These are phyloP conservation scores for Eriocheir sinensis DNA, from an alignment of 1,140 invertebrate species.

Conservation along the genomic window DNA sequence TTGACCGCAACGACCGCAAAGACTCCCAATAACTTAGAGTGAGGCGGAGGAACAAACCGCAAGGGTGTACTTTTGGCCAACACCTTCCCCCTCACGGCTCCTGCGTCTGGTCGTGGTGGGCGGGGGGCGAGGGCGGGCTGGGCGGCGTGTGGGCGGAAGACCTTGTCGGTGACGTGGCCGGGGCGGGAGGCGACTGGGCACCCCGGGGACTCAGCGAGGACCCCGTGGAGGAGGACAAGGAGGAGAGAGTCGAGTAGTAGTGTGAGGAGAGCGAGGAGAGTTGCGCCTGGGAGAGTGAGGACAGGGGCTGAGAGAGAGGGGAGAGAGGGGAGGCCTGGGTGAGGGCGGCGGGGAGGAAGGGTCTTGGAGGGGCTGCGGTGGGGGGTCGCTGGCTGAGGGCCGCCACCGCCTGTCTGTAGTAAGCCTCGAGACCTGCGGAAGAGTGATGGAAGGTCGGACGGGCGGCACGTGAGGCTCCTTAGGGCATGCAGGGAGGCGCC, in stretches of 20 bases:
- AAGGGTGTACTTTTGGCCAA: too few species aligned
- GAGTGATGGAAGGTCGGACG: neutral
- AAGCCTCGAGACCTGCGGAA: conserved; percentile 79
- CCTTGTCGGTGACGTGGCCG: conserved; percentile 37
- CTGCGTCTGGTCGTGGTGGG: neutral
- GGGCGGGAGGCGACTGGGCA: conserved; percentile 30
- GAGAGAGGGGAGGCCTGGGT: conserved; percentile 56
- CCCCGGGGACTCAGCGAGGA: neutral
- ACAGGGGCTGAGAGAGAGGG: conserved; percentile 2
- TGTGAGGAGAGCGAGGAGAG: conserved; percentile 45
- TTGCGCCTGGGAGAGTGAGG: conserved; percentile 28
- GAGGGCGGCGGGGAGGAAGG: conserved; percentile 35
- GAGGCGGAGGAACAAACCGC: too few species aligned
- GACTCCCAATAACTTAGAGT: too few species aligned
- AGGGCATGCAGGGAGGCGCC: neutral
- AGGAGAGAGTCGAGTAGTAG: conserved; percentile 38
- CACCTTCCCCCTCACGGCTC: neutral
- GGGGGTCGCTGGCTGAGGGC: conserved; percentile 80
- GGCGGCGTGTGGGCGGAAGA: conserved; percentile 60
- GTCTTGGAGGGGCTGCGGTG: neutral
- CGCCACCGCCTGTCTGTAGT: conserved; percentile 80
- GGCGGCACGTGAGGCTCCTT: too few species aligned
- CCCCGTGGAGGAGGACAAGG: neutral
- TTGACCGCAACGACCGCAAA: too few species aligned
- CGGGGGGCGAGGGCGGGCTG: conserved; percentile 37